Evolutionary conservation across 2,113 vertebrate species (phyloP), one percentile per base, ranked within the genome.

Genomic region (Mixornis gularis): DNA sequence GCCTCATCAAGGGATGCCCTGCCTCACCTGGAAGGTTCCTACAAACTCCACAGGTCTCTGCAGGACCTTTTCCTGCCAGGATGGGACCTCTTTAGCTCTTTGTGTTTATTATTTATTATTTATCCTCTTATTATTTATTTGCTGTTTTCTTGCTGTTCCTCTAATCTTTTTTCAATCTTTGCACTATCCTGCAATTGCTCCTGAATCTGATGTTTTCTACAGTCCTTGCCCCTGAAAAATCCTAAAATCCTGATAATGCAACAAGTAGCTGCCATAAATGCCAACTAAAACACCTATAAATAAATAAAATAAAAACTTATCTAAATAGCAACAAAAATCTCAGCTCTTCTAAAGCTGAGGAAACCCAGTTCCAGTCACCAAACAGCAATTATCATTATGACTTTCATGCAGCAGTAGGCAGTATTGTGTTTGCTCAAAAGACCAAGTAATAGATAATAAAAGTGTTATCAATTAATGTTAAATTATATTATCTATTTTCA

Each of bases 151-250:
- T 79, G 69, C 65, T 84, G 32, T 72, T 91, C 65, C 58, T 63
- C 64, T 93, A 94, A 79, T 77, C 89, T 27, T 83, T 51, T 84
- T 94, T 85, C 43, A 72, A 32, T 79, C 56, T 95, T 90, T 70
- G 20, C 62, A 30, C 58, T 84, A 34, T 82, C 59, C 89, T 82
- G 55, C 34, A 46, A 21, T 55, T 91, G 41, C 55, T 92, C 22
- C 58, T 60, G 49, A 66, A 85, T 72, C 40, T 74, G 63, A 56
- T 48, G 19, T 68, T 55, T 80, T 63, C 51, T 60, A 17, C 6
- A 91, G 49, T 30, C 34, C 70, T 64, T 64, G n/a, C 68, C 34
- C 52, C 59, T 64, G 52, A 48, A 89, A 94, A 92, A 94, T 34
- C 13, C 76, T 81, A 89, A 94, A 92, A 94, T 34, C 13, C 76